Evolutionary conservation across 2,888 invertebrate genomes (phyloP).

Genomic region (Leucophenga maculata): DNA sequence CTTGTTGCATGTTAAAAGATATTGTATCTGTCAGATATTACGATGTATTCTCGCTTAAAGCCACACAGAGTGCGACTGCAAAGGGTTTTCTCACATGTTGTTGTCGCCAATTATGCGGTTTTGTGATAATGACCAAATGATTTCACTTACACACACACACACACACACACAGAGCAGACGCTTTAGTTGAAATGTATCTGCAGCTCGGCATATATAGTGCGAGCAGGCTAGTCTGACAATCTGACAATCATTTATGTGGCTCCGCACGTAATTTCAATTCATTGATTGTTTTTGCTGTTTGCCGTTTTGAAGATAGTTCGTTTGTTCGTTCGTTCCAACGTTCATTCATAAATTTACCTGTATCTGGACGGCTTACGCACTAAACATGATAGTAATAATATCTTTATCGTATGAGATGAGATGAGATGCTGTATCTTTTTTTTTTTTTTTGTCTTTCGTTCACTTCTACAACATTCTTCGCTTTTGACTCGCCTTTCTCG

Average conservation of each 20-base stretch:
- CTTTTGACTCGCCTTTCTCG: conserved; percentile 5
- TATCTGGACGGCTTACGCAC: conserved; percentile 30
- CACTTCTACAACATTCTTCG: conserved; percentile 33
- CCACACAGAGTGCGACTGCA: neutral
- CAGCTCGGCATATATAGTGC: conserved; percentile 14
- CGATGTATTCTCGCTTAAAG: neutral
- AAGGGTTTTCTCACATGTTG: conserved; percentile 32
- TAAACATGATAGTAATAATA: conserved; percentile 52
- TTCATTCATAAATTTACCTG: conserved; percentile 62
- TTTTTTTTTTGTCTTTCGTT: conserved; percentile 35
- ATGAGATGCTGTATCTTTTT: conserved; percentile 38
- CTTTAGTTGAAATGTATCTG: neutral
- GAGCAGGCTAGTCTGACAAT: conserved; percentile 25
- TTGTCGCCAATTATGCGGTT: conserved; percentile 67
- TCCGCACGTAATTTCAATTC: conserved; percentile 63
- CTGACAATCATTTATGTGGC: conserved; percentile 34
- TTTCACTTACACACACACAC: conserved; percentile 38
- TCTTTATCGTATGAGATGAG: conserved; percentile 59
- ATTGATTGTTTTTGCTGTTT: conserved; percentile 51
- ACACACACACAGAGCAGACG: neutral
- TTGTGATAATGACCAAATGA: conserved; percentile 66
- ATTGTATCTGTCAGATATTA: conserved; percentile 41
- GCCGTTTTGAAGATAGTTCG: conserved; percentile 4
- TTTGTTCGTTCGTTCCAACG: too few relatives aligned
- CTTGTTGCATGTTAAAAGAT: conserved; percentile 29